Conservation (phyloP, 2,888 invertebrate species). For the Tethea ocularis region DNA sequence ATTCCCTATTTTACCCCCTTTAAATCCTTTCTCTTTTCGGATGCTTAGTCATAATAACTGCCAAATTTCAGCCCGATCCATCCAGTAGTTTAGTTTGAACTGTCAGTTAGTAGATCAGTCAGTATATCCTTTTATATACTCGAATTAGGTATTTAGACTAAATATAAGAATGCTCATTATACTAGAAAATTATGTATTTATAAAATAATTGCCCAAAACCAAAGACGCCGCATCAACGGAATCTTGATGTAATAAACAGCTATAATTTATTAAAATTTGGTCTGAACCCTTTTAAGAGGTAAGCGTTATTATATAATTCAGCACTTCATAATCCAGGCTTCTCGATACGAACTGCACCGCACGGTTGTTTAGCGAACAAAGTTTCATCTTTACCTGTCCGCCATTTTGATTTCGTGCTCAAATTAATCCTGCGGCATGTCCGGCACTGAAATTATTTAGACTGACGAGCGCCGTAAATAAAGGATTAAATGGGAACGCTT, state of each 20-base stretch:
- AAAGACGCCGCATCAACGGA: background rate
- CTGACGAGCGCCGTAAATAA: conserved; percentile 68
- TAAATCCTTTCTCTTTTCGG: too few relatives aligned
- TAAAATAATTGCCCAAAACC: background rate
- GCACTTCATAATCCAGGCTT: conserved; percentile 55
- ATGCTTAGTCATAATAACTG: too few relatives aligned
- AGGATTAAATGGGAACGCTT: conserved; percentile 64
- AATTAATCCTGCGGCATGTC: conserved; percentile 73
- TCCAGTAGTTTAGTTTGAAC: too few relatives aligned
- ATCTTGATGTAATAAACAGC: conserved; percentile 19
- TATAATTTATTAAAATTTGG: conserved; percentile 31
- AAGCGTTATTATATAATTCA: conserved; percentile 48
- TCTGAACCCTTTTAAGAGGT: conserved; percentile 38
- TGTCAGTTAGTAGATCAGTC: too few relatives aligned
- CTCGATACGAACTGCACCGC: conserved; percentile 51
- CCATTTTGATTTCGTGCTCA: conserved; percentile 67
- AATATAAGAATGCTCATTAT: too few relatives aligned
- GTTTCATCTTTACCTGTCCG: conserved; percentile 52
- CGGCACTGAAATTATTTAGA: conserved; percentile 69
- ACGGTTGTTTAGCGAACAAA: conserved; percentile 25
- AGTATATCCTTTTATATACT: too few relatives aligned
- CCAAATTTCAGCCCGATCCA: too few relatives aligned
- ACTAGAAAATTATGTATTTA: background rate
- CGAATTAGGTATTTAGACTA: too few relatives aligned
- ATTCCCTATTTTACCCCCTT: too few relatives aligned